phyloP scores from a whole-genome alignment of 2,113 vertebrate species.

The Phrynosoma platyrhinos region DNA sequence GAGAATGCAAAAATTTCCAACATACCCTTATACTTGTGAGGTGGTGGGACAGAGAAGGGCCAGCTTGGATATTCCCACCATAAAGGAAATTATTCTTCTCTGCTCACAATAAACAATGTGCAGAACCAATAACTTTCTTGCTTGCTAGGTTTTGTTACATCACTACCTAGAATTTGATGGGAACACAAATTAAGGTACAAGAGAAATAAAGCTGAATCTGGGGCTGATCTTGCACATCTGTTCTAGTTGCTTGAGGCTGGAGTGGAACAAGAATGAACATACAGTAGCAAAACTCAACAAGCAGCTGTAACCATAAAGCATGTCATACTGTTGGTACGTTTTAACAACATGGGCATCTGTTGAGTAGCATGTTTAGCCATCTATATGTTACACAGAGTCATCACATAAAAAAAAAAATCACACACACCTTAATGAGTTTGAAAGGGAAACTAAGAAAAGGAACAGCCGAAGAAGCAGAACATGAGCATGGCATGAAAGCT shows the following conservation, averaged over 20 bases:
- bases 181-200: background rate
- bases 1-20: too few relatives aligned
- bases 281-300: background rate
- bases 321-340: background rate
- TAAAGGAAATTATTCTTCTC: conserved; percentile 7
- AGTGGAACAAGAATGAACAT: background rate
- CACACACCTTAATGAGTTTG: background rate
- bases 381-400: background rate
- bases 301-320: background rate
- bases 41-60: too few relatives aligned
- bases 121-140: background rate
- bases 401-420: background rate
- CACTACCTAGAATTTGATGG: background rate
- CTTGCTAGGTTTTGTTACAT: background rate
- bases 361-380: background rate
- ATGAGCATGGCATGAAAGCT: fast-evolving
- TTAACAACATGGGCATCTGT: conserved; percentile 30
- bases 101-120: background rate
- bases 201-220: background rate
- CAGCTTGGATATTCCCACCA: background rate
- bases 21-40: too few relatives aligned
- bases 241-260: fast-evolving
- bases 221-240: conserved; percentile 35
- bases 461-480: fast-evolving
- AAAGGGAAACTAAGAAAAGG: fast-evolving